These are phyloP conservation scores for Petroica traversi DNA, from an alignment of 2,113 vertebrate species.

Conservation along the genomic window DNA sequence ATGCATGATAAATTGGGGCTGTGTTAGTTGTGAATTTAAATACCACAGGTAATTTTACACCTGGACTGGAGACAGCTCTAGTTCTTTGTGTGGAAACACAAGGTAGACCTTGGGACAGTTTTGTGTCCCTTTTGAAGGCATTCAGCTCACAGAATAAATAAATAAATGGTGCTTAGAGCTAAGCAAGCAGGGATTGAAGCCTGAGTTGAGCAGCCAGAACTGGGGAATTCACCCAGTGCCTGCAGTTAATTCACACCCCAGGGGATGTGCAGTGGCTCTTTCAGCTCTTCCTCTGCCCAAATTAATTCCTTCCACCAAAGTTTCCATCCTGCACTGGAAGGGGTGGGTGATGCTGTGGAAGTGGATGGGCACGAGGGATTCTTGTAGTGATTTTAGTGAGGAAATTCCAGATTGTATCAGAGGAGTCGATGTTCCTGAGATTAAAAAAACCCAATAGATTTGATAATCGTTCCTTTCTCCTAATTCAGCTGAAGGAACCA, in stretches of 20 bases:
- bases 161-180: background rate
- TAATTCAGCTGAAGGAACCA: background rate
- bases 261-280: background rate
- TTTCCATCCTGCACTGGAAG: background rate
- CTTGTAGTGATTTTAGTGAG: background rate
- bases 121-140: background rate
- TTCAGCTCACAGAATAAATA: background rate
- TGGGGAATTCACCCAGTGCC: background rate
- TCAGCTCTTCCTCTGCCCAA: background rate
- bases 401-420: background rate
- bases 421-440: background rate
- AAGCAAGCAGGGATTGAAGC: background rate
- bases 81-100: background rate
- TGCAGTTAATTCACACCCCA: background rate
- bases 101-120: background rate
- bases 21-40: background rate
- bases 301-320: background rate
- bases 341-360: background rate
- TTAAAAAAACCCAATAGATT: fast-evolving
- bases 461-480: background rate
- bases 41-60: background rate
- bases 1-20: background rate
- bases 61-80: background rate
- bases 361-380: background rate
- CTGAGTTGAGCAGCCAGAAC: background rate